phyloP scores from a whole-genome alignment of 2,888 invertebrate species.

The Steinernema scapterisci region DNA sequence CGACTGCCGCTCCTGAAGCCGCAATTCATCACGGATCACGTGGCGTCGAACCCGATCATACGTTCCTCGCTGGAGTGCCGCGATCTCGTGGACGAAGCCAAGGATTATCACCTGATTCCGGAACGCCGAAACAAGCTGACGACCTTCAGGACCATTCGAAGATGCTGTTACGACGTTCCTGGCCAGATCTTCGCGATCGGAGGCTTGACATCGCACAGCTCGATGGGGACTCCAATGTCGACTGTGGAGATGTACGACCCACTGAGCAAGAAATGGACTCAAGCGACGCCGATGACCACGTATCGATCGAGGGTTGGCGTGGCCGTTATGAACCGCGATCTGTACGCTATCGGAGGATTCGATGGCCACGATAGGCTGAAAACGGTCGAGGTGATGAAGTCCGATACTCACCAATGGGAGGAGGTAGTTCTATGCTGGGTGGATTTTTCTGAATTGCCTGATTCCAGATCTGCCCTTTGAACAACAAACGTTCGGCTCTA shows the following conservation, averaged over 20 bases:
- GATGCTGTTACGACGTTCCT: conserved; percentile 76
- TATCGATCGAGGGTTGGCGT: conserved; percentile 81
- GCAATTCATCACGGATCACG: conserved; percentile 78
- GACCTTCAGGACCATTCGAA: conserved; percentile 76
- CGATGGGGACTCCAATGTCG: conserved; percentile 76
- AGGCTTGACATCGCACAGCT: conserved; percentile 74
- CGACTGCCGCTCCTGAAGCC: conserved; percentile 82
- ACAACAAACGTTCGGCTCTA: conserved; percentile 58
- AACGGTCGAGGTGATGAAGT: conserved; percentile 84
- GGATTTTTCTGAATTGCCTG: neutral
- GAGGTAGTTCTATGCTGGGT: conserved; percentile 71
- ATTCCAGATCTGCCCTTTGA: conserved; percentile 51
- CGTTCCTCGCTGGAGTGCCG: conserved; percentile 74
- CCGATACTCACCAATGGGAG: conserved; percentile 77
- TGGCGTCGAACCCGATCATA: conserved; percentile 69
- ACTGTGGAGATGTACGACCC: conserved; percentile 86
- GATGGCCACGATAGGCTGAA: conserved; percentile 82
- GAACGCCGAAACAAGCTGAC: conserved; percentile 80
- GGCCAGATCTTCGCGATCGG: conserved; percentile 86
- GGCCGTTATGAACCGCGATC: conserved; percentile 77
- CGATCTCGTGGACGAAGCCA: conserved; percentile 78
- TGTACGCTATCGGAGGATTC: conserved; percentile 80
- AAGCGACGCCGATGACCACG: conserved; percentile 81
- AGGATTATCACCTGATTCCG: conserved; percentile 85
- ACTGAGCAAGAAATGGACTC: conserved; percentile 76